phyloP scores from a whole-genome alignment of 2,113 vertebrate genomes.

The Osmerus mordax region DNA sequence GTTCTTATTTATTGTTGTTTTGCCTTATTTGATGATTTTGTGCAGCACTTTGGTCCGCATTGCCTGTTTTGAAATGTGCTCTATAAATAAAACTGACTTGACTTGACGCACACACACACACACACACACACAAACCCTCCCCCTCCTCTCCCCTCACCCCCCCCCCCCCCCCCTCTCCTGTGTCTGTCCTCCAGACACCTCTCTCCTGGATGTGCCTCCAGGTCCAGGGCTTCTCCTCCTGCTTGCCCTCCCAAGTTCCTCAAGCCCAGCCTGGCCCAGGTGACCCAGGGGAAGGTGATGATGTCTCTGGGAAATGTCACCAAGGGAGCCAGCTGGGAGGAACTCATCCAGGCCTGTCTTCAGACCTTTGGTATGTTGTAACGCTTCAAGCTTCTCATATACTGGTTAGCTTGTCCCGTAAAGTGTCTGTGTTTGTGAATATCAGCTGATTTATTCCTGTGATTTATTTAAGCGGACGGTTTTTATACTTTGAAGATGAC shows the following conservation, averaged over 20 bases:
- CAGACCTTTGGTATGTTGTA: conserved; percentile 87
- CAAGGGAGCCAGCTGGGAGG: conserved; percentile 90
- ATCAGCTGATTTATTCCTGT: neutral
- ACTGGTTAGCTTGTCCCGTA: neutral
- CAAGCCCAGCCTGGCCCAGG: conserved; percentile 71
- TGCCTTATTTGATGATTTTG: too few relatives aligned
- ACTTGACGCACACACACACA: too few relatives aligned
- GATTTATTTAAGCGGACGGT: neutral
- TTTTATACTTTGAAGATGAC: too few relatives aligned
- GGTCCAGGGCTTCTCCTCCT: conserved; percentile 74
- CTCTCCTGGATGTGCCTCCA: conserved; percentile 70
- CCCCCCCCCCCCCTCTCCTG: conserved; percentile 31
- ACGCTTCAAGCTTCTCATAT: neutral
- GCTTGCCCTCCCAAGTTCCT: conserved; percentile 69
- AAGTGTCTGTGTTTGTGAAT: conserved; percentile 1
- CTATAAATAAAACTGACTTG: too few relatives aligned
- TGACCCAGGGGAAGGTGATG: conserved; percentile 72
- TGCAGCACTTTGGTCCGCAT: too few relatives aligned
- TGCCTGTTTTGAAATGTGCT: too few relatives aligned
- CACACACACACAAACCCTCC: neutral
- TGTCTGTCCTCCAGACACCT: conserved; percentile 70
- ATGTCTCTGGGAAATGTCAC: conserved; percentile 83
- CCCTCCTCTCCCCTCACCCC: conserved; percentile 40
- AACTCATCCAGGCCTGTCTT: conserved; percentile 89
- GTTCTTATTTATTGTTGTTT: too few relatives aligned